These are phyloP conservation scores for Microcebus tavaratra DNA, from an alignment of 2,113 vertebrate species.

Conservation along the genomic window DNA sequence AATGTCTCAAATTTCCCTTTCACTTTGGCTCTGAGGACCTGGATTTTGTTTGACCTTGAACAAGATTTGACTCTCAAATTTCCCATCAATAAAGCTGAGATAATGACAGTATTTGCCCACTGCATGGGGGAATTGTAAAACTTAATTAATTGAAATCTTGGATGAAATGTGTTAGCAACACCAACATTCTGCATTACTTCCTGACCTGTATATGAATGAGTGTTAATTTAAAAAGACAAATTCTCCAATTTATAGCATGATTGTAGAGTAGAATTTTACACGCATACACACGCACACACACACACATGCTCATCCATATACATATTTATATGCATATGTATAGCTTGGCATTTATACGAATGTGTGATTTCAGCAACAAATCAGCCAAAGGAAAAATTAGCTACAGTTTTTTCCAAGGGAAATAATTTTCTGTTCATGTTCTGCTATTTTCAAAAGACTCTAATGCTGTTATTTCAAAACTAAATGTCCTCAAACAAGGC, in stretches of 20 bases:
- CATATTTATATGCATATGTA: slow-evolving; percentile 81
- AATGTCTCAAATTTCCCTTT: slow-evolving; percentile 30
- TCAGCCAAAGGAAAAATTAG: slow-evolving; percentile 82
- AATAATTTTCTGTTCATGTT: slow-evolving; percentile 80
- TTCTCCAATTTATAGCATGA: slow-evolving; percentile 64
- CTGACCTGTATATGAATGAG: slow-evolving; percentile 70
- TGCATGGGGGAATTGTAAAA: slow-evolving; percentile 65
- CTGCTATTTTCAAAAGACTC: slow-evolving; percentile 79
- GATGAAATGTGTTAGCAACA: slow-evolving; percentile 59
- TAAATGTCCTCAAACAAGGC: slow-evolving; percentile 76
- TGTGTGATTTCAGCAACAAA: slow-evolving; percentile 80
- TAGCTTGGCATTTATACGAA: slow-evolving; percentile 79
- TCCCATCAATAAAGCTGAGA: slow-evolving; percentile 65
- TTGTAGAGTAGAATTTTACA: slow-evolving; percentile 54
- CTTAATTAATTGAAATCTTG: slow-evolving; percentile 72
- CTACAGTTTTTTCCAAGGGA: slow-evolving; percentile 74
- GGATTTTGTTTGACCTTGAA: slow-evolving; percentile 70
- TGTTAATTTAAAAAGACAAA: slow-evolving; percentile 74
- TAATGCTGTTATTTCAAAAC: slow-evolving; percentile 78
- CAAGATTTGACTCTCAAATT: slow-evolving; percentile 65
- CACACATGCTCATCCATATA: slow-evolving; percentile 63
- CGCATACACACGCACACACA: slow-evolving; percentile 9
- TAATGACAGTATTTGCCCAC: slow-evolving; percentile 65
- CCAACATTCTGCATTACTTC: slow-evolving; percentile 49
- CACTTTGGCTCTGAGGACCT: slow-evolving; percentile 3